Conservation (phyloP, 2,113 vertebrate species). For the Corythoichthys haematopterus region DNA sequence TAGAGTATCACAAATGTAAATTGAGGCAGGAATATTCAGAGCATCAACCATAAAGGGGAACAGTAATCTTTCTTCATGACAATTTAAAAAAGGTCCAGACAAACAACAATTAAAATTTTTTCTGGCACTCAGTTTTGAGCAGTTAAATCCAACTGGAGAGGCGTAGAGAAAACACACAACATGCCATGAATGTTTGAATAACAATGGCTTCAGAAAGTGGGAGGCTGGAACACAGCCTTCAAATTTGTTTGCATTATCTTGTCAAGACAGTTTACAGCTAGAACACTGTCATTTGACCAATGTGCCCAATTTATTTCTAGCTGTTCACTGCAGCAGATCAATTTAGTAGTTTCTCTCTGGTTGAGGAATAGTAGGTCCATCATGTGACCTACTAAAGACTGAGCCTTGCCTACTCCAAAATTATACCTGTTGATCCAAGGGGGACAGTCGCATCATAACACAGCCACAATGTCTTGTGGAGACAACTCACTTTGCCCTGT, state of each 20-base stretch:
- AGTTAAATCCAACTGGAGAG: neutral
- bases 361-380: neutral
- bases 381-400: slow-evolving; percentile 1
- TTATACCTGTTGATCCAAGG: neutral
- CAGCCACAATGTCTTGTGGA: slow-evolving; percentile 7
- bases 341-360: slow-evolving; percentile 1
- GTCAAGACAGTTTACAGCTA: neutral
- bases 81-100: slow-evolving; percentile 49
- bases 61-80: slow-evolving; percentile 29
- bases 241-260: neutral
- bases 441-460: slow-evolving; percentile 11
- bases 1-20: neutral
- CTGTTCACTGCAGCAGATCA: neutral
- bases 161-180: slow-evolving; percentile 1
- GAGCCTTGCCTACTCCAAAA: neutral
- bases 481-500: slow-evolving; percentile 2
- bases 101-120: slow-evolving; percentile 50
- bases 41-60: slow-evolving; percentile 21
- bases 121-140: neutral
- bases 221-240: neutral
- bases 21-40: slow-evolving; percentile 10
- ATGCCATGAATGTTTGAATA: slow-evolving; percentile 12
- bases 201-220: neutral
- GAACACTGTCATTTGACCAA: neutral
- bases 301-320: neutral